These are phyloP conservation scores for Limnodromus scolopaceus DNA, from an alignment of 2,797 vertebrate species.

Conservation along the genomic window DNA sequence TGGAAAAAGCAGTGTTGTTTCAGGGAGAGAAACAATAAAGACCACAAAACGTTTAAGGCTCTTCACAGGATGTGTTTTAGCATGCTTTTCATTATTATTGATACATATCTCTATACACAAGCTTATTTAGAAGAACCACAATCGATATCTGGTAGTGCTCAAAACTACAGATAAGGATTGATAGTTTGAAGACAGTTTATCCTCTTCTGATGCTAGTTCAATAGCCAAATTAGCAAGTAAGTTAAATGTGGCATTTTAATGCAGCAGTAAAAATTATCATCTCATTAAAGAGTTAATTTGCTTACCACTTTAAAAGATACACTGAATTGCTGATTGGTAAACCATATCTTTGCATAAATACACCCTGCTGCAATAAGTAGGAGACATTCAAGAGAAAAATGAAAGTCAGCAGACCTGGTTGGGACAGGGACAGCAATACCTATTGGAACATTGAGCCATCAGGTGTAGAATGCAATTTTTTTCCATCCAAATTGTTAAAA, in stretches of 20 bases:
- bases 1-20: not conserved
- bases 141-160: not conserved
- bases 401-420: not conserved
- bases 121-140: not conserved
- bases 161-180: not conserved
- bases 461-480: not conserved
- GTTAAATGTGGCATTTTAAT: not conserved
- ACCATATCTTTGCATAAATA: not conserved
- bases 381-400: not conserved
- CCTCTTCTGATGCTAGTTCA: not conserved
- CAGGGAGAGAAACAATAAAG: not conserved
- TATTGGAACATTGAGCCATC: not conserved
- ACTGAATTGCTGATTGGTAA: not conserved
- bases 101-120: not conserved
- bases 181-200: not conserved
- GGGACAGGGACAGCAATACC: not conserved
- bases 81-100: not conserved
- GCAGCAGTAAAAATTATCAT: not conserved
- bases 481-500: not conserved
- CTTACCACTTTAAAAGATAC: not conserved
- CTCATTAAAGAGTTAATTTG: not conserved
- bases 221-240: not conserved
- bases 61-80: not conserved
- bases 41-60: not conserved
- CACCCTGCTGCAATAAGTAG: not conserved